These are phyloP conservation scores for Brachypalpus laphriformis DNA, from an alignment of 2,888 invertebrate genomes.

Conservation along the genomic window DNA sequence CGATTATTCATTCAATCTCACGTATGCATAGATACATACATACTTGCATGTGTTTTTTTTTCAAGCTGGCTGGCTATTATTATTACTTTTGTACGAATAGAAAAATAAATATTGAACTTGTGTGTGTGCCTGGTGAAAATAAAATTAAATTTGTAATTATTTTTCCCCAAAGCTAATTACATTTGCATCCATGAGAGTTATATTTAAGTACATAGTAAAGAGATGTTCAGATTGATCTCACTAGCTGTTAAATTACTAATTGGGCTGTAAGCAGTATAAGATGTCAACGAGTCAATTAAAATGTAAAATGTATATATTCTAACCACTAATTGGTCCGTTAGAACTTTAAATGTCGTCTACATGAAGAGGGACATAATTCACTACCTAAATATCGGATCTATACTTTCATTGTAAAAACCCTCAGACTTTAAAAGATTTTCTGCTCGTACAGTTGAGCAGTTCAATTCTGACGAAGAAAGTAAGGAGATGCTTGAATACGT, in stretches of 20 bases:
- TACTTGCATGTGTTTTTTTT: conserved; percentile 15
- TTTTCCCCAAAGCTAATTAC: background rate
- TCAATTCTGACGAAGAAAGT: no score
- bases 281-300: background rate
- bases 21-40: no score
- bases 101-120: background rate
- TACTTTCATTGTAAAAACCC: no score
- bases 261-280: background rate
- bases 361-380: no score
- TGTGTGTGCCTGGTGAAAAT: background rate
- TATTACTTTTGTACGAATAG: background rate
- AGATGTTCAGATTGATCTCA: background rate
- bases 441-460: no score
- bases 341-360: no score
- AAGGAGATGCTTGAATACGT: no score
- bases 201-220: background rate
- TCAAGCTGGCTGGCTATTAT: background rate
- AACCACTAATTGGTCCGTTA: no score
- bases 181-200: background rate
- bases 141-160: background rate
- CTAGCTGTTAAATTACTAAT: background rate
- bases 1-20: conserved; percentile 14
- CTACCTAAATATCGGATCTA: no score
- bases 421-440: no score
- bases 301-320: no score